phyloP scores from a whole-genome alignment of 1,140 invertebrate species.

The Agrilus planipennis region DNA sequence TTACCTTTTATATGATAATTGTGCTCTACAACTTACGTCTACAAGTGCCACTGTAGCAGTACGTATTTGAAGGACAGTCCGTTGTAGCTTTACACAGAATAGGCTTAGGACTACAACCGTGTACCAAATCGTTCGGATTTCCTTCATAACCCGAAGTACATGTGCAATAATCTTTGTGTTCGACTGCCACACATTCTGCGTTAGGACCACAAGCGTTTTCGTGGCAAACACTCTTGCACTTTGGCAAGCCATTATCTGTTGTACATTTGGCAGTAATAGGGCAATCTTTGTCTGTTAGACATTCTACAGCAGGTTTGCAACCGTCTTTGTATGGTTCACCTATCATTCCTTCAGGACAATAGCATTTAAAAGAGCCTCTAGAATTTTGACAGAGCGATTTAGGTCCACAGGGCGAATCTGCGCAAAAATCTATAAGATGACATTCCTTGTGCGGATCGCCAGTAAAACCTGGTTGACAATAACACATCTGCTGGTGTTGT shows the following conservation, averaged over 20 bases:
- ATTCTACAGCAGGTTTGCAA: constrained; percentile 66
- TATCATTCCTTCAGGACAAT: constrained; percentile 62
- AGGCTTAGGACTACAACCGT: constrained; percentile 67
- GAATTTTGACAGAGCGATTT: constrained; percentile 72
- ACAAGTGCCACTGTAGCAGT: constrained; percentile 71
- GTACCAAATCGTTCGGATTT: constrained; percentile 50
- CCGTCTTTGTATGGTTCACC: constrained; percentile 74
- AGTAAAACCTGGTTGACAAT: constrained; percentile 76
- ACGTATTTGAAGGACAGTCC: constrained; percentile 65
- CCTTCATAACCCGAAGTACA: constrained; percentile 68
- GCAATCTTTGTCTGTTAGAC: constrained; percentile 63
- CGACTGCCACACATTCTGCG: constrained; percentile 62
- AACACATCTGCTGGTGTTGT: constrained; percentile 60
- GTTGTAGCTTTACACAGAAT: constrained; percentile 52
- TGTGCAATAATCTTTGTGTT: constrained; percentile 62
- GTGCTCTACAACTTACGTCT: constrained; percentile 49
- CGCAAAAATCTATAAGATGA: constrained; percentile 65
- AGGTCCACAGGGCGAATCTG: constrained; percentile 64
- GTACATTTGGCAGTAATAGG: constrained; percentile 60
- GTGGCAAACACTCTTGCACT: constrained; percentile 54
- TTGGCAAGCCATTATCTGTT: constrained; percentile 23
- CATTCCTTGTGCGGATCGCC: constrained; percentile 62
- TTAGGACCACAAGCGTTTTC: constrained; percentile 63
- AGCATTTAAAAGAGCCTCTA: constrained; percentile 67
- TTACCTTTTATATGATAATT: not conserved